Base-by-base conservation (phyloP, 2,113 vertebrate species). In the Nothocercus julius region DNA sequence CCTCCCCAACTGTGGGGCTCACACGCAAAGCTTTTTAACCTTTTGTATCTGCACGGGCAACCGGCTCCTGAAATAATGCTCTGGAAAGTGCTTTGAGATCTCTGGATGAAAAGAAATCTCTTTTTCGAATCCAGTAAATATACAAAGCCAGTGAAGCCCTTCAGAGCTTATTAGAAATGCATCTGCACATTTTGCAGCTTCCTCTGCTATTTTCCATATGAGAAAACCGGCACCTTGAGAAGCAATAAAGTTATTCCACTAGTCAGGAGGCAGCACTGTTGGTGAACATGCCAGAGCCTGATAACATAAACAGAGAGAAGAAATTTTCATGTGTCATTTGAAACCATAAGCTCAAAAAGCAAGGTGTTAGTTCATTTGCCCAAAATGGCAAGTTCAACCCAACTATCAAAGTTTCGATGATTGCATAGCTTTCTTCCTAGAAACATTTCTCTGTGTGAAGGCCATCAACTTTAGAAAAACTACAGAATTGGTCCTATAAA, bases 301-400 rank as follows among this genome's bases (percentile, higher is more conserved):
- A 22, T 74, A 9, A 42, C 14, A 25, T 40, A 47, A 64, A 44
- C 5, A 82, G 18, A 58, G 32, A 42, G 75, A 64, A 85, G 3
- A 80, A n/a, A 24, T 51, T 66, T 79, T 44, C 4, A 27, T 32
- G 2, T 62, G 28, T n/a, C 4, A 9, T 67, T 85, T 56, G 19
- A 77, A 74, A 6, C 24, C 8, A 20, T 51, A 20, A 54, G 8
- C 5, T 4, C 30, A 73, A 40, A 70, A 80, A 73, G 0, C 24
- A 11, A 54, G 14, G 38, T 0, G 0, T 10, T 36, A 8, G 18
- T 42, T 80, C 20, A 44, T 44, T 2, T 67, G 12, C 30, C 2
- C 13, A 74, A 89, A 93, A 54, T 2, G 5, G 5, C 2, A 27
- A 32, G n/a, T n/a, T 87, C 30, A 54, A 70, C 5, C 24, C 49